Conservation (phyloP, 2,888 invertebrate species). For the Geotrupes spiniger region DNA sequence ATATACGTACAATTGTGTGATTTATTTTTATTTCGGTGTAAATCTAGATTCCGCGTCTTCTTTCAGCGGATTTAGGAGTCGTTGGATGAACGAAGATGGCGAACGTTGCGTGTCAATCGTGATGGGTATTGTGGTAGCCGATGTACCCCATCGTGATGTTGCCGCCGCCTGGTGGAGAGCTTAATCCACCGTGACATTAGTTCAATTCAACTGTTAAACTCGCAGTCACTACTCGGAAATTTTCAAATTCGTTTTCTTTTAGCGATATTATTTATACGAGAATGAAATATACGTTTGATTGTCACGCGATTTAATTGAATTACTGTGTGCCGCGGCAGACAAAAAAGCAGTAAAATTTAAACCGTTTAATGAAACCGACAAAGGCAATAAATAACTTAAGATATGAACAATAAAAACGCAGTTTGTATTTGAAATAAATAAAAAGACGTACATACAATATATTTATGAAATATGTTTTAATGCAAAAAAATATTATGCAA, state of each 20-base stretch:
- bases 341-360: too few species aligned
- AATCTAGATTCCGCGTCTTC: constrained; percentile 15
- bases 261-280: constrained; percentile 12
- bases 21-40: constrained; percentile 18
- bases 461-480: too few species aligned
- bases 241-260: constrained; percentile 15
- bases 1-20: constrained; percentile 15
- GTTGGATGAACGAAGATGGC: constrained; percentile 18
- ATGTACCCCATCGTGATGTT: constrained; percentile 17
- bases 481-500: too few species aligned
- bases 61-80: constrained; percentile 14
- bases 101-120: constrained; percentile 21
- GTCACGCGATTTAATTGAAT: constrained; percentile 12
- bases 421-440: too few species aligned
- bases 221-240: constrained; percentile 19
- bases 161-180: constrained; percentile 21
- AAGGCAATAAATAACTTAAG: too few species aligned
- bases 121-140: constrained; percentile 21
- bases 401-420: too few species aligned
- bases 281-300: constrained; percentile 10
- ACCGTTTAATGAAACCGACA: too few species aligned
- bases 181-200: constrained; percentile 21
- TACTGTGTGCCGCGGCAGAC: too few species aligned
- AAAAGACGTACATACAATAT: too few species aligned
- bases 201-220: constrained; percentile 22